A percentile compares a stretch with the other conserved stretches of the same genome.
These are phyloP conservation scores for Ceratosolen fusciceps DNA, from an alignment of 1,140 invertebrate species.

Conservation along the genomic window DNA sequence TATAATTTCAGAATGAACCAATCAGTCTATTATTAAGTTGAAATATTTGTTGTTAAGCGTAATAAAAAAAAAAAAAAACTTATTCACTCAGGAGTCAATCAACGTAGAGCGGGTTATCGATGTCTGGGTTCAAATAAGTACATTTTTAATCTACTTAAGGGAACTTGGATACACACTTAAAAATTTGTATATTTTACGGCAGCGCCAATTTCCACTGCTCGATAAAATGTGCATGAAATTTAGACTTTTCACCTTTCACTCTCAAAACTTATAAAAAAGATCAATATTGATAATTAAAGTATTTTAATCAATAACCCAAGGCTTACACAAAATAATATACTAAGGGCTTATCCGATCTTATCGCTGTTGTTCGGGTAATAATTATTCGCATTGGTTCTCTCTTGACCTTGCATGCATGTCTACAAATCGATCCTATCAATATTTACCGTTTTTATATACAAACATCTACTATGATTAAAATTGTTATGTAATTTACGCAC, in stretches of 20 bases:
- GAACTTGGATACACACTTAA: too few relatives aligned
- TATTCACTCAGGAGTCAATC: too few relatives aligned
- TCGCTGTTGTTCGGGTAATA: neutral
- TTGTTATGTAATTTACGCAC: too few relatives aligned
- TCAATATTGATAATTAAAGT: slow-evolving; percentile 19
- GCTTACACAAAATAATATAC: neutral
- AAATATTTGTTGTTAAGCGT: too few relatives aligned
- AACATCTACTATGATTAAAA: neutral
- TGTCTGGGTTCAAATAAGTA: too few relatives aligned
- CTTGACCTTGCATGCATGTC: neutral
- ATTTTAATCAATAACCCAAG: slow-evolving; percentile 12
- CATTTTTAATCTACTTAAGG: too few relatives aligned
- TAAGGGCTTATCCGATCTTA: slow-evolving; percentile 8
- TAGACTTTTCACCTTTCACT: neutral
- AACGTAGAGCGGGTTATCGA: too few relatives aligned
- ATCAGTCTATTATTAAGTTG: too few relatives aligned
- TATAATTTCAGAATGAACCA: too few relatives aligned
- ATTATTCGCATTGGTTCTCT: slow-evolving; percentile 3
- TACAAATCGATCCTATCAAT: neutral
- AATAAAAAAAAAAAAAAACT: too few relatives aligned
- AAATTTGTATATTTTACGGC: too few relatives aligned
- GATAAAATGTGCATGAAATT: neutral
- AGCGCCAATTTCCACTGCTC: too few relatives aligned
- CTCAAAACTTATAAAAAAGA: neutral
- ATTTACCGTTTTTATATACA: neutral